Evolutionary conservation across 2,888 invertebrate species (phyloP).

Genomic region (Brenthis hecate): DNA sequence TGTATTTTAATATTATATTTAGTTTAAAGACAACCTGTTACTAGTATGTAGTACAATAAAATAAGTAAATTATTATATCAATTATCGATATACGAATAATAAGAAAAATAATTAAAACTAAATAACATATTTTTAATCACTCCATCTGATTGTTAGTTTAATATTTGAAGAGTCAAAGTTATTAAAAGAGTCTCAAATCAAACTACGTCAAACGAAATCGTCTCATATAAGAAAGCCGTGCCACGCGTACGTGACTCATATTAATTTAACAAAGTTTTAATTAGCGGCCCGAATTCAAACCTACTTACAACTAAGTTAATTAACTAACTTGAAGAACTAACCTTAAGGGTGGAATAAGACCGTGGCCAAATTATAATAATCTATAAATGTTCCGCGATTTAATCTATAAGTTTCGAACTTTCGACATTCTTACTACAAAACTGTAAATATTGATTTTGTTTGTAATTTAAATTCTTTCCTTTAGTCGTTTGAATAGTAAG

Average conservation of each 20-base stretch:
- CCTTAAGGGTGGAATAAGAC: conserved; percentile 39
- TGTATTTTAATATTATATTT: too few species aligned
- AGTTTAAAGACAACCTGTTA: too few species aligned
- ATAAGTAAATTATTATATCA: too few species aligned
- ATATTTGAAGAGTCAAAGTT: not conserved
- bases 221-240: conserved; percentile 33
- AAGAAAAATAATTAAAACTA: too few species aligned
- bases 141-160: not conserved
- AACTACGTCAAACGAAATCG: conserved; percentile 15
- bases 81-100: too few species aligned
- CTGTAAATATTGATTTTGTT: conserved; percentile 10
- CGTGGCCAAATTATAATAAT: conserved; percentile 41
- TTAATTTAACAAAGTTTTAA: conserved; percentile 55
- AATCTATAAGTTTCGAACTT: conserved; percentile 31
- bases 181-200: conserved; percentile 13
- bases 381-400: conserved; percentile 35
- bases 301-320: conserved; percentile 62
- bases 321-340: conserved; percentile 48
- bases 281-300: conserved; percentile 55
- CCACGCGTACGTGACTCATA: conserved; percentile 52
- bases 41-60: too few species aligned
- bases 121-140: too few species aligned
- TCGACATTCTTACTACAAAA: conserved; percentile 23
- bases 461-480: conserved; percentile 5
- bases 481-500: not conserved